Evolutionary conservation across 2,888 invertebrate genomes (phyloP).

Genomic region (Cosmorhoe ocellata): DNA sequence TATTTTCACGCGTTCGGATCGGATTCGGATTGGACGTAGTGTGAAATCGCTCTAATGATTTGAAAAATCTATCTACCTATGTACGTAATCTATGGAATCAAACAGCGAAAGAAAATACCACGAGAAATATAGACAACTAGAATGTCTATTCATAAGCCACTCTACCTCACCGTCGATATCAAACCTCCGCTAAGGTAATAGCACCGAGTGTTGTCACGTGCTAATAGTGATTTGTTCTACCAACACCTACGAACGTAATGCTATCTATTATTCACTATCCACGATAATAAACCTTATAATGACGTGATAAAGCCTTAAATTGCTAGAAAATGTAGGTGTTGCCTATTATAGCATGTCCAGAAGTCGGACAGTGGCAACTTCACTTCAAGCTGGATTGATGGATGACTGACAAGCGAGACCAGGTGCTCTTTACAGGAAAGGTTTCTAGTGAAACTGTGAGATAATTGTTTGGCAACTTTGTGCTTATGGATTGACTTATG

Average conservation of each 20-base stretch:
- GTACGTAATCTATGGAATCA: no score
- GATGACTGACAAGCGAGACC: slow-evolving; percentile 62
- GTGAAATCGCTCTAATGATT: no score
- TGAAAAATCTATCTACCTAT: no score
- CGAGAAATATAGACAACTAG: slow-evolving; percentile 10
- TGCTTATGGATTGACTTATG: slow-evolving; percentile 3
- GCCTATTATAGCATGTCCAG: slow-evolving; percentile 57
- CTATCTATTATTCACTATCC: slow-evolving; percentile 43
- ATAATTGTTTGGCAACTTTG: slow-evolving; percentile 42
- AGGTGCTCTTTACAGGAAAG: slow-evolving; percentile 53
- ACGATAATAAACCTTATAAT: slow-evolving; percentile 35
- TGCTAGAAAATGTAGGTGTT: slow-evolving; percentile 30
- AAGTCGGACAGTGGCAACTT: slow-evolving; percentile 60
- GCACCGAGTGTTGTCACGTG: slow-evolving; percentile 56
- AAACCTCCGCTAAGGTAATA: slow-evolving; percentile 49
- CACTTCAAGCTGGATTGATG: slow-evolving; percentile 65
- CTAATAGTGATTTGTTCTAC: slow-evolving; percentile 63
- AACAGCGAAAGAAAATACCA: no score
- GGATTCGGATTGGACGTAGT: no score
- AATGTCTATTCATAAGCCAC: slow-evolving; percentile 50
- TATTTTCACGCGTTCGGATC: no score
- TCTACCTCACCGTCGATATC: slow-evolving; percentile 40
- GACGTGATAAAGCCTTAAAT: slow-evolving; percentile 46
- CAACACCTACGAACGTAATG: slow-evolving; percentile 46
- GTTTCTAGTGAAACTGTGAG: slow-evolving; percentile 62